Percentiles rank a stretch among this genome's conserved stretches.
Conservation (phyloP, 1,140 invertebrate genomes). For the Pteromalus puparum region DNA sequence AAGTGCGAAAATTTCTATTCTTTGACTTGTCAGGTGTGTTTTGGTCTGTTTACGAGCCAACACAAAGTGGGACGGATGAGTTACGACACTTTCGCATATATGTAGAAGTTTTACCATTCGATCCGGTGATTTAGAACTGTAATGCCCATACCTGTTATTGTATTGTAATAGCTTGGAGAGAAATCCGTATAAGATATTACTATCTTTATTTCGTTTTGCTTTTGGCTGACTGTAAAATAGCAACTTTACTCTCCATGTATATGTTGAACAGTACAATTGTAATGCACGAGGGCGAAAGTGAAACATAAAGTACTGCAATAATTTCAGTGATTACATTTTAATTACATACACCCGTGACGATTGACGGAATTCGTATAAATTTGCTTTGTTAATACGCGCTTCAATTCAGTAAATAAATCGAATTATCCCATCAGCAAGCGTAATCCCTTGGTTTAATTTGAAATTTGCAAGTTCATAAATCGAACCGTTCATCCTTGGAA, state of each 20-base stretch:
- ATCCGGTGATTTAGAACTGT: not conserved
- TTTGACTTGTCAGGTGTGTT: not conserved
- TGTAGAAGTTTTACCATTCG: not conserved
- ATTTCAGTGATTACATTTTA: not conserved
- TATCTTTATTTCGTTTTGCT: not conserved
- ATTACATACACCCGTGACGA: not conserved
- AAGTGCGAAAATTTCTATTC: not conserved
- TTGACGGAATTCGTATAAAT: not conserved
- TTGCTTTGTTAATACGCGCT: not conserved
- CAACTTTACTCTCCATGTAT: not conserved
- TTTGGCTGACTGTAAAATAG: not conserved
- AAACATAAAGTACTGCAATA: not conserved
- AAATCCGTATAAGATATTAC: not conserved
- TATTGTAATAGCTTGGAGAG: not conserved
- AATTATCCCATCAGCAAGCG: not conserved
- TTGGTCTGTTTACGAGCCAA: not conserved
- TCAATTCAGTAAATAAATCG: not conserved
- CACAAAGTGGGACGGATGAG: too few species aligned
- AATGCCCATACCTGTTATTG: not conserved
- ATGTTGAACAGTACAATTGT: too few species aligned
- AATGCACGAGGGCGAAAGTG: not conserved
- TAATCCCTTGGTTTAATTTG: not conserved
- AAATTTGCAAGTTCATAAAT: constrained; percentile 16
- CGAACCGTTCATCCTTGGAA: not conserved
- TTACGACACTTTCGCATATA: not conserved